Evolutionary conservation across 2,888 invertebrate genomes (phyloP).

Genomic region (Campaea margaritaria): DNA sequence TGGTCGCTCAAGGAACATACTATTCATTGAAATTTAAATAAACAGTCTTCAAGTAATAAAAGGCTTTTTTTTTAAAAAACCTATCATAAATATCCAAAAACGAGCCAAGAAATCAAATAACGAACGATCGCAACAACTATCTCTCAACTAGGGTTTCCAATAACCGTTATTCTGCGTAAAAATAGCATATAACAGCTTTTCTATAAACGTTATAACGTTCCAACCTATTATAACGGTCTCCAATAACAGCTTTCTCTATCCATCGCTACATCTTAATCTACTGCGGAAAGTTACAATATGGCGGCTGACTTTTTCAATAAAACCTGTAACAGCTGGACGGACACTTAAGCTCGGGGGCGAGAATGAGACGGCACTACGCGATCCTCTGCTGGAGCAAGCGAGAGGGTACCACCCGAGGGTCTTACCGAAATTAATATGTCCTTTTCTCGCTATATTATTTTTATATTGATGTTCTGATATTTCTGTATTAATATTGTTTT

Average conservation of each 20-base stretch:
- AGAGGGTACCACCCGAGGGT: conserved; percentile 58
- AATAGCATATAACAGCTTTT: conserved; percentile 12
- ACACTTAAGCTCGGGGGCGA: conserved; percentile 80
- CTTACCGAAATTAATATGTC: conserved; percentile 80
- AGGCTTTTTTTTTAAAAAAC: too few relatives aligned
- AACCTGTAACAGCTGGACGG: conserved; percentile 78
- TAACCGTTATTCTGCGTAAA: background rate
- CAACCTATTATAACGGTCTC: conserved; percentile 50
- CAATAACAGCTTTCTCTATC: conserved; percentile 44
- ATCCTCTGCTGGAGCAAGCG: conserved; percentile 46
- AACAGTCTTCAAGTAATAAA: too few relatives aligned
- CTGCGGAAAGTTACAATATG: conserved; percentile 74
- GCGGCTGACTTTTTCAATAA: conserved; percentile 83
- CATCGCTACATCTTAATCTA: conserved; percentile 80
- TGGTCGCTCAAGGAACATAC: too few relatives aligned
- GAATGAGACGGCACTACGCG: conserved; percentile 57
- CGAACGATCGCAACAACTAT: background rate
- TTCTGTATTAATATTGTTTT: conserved; percentile 65
- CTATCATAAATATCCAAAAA: too few relatives aligned
- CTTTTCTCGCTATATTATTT: conserved; percentile 81
- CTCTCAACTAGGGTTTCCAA: conserved; percentile 1
- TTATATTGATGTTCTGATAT: conserved; percentile 74
- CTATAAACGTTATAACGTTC: conserved; percentile 1
- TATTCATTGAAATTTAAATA: too few relatives aligned
- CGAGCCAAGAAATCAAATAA: background rate